Conservation (phyloP, 2,113 vertebrate genomes). For the Conger conger region DNA sequence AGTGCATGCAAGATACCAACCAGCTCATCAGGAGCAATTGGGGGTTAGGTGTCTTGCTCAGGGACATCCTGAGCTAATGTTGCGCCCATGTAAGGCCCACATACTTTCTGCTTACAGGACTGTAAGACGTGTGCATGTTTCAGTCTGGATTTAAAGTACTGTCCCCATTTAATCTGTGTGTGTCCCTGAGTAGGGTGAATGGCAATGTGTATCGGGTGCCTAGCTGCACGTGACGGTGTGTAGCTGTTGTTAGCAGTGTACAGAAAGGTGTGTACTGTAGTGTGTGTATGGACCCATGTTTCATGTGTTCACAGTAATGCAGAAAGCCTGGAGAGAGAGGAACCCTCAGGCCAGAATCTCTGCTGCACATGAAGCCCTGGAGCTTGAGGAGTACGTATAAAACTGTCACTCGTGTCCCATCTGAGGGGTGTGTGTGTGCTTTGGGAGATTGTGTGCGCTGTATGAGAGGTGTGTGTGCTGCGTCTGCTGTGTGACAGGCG, state of each 20-base stretch:
- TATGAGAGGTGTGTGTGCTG: too few species aligned
- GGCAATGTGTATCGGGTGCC: too few species aligned
- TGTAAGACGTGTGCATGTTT: too few species aligned
- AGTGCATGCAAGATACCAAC: too few species aligned
- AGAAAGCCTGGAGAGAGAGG: slow-evolving; percentile 98
- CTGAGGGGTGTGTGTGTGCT: neutral
- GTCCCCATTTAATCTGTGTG: neutral
- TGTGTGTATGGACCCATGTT: slow-evolving; percentile 44
- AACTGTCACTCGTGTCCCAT: neutral
- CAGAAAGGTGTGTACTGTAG: slow-evolving; percentile 2
- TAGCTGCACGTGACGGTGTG: neutral
- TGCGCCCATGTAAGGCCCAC: too few species aligned
- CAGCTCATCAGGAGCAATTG: too few species aligned
- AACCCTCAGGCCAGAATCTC: slow-evolving; percentile 97
- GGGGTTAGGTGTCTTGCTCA: too few species aligned
- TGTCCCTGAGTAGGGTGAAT: neutral
- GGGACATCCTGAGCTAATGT: too few species aligned
- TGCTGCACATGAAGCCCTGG: slow-evolving; percentile 95
- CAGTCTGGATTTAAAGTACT: neutral
- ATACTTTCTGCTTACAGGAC: neutral
- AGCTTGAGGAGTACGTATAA: slow-evolving; percentile 91
- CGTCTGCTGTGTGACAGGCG: neutral
- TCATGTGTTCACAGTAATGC: slow-evolving; percentile 84
- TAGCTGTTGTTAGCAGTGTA: neutral
- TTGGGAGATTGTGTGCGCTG: neutral